Evolutionary conservation across 1,140 invertebrate species (phyloP).

Genomic region (Bombus superbus): DNA sequence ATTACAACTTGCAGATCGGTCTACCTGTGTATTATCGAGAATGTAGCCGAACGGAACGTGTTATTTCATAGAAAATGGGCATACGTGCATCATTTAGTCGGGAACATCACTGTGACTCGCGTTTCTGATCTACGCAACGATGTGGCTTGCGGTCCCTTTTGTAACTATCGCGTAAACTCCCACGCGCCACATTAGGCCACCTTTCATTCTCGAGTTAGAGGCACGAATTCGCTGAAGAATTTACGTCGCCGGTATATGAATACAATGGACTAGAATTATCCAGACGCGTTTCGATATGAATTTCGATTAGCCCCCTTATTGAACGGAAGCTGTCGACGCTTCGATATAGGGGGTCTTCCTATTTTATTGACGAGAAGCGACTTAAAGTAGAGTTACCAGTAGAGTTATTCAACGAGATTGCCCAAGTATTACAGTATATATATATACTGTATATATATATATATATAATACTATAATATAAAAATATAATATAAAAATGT

Average conservation of each 20-base stretch:
- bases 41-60: constrained; percentile 39
- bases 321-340: constrained; percentile 6
- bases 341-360: neutral
- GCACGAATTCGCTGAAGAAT: constrained; percentile 21
- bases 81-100: constrained; percentile 34
- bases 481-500: too few relatives aligned
- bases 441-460: neutral
- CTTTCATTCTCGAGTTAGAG: constrained; percentile 13
- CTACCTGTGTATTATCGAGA: constrained; percentile 6
- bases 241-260: constrained; percentile 38
- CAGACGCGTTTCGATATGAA: constrained; percentile 36
- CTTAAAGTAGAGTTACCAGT: neutral
- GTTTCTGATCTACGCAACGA: constrained; percentile 21
- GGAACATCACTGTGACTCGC: constrained; percentile 26
- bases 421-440: neutral
- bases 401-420: neutral
- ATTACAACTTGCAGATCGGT: neutral
- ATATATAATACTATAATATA: too few relatives aligned
- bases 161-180: constrained; percentile 59
- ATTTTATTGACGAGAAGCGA: neutral
- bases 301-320: constrained; percentile 13
- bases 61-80: constrained; percentile 47
- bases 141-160: constrained; percentile 42
- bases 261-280: constrained; percentile 49
- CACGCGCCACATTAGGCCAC: constrained; percentile 59